These are phyloP conservation scores for Ophiothrix spiculata DNA, from an alignment of 35 echinoderm and acorn worm species.

Conservation along the genomic window DNA sequence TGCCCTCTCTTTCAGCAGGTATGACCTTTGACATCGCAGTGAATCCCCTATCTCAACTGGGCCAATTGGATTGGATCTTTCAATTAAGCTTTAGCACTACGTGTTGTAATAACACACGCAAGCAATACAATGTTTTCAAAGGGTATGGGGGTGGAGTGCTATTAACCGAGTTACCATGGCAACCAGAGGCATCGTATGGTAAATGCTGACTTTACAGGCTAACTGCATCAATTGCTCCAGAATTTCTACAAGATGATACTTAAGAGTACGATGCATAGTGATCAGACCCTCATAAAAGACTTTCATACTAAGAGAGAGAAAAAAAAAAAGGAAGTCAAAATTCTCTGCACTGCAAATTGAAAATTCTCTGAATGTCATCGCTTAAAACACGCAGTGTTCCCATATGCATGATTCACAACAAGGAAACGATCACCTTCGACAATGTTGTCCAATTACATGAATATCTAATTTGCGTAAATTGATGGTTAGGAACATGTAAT, in stretches of 20 bases:
- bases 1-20: too few species aligned
- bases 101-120: neutral
- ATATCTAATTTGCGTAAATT: slow-evolving; percentile 6
- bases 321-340: neutral
- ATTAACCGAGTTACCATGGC: neutral
- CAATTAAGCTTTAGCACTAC: neutral
- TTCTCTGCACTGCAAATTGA: neutral
- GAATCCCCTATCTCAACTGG: neutral
- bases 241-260: neutral
- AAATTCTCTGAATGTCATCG: neutral
- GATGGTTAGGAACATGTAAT: neutral
- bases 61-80: neutral
- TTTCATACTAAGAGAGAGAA: neutral
- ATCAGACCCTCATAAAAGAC: too few species aligned
- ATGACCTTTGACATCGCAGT: neutral
- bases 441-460: slow-evolving; percentile 4
- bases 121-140: neutral
- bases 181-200: neutral
- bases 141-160: neutral
- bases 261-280: neutral
- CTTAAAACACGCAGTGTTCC: neutral
- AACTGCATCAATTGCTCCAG: slow-evolving; percentile 2
- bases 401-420: slow-evolving; percentile 4
- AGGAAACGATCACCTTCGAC: neutral
- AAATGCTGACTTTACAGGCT: neutral